Evolutionary conservation across 2,113 vertebrate species (phyloP).

Genomic region (Brachionichthys hirsutus): DNA sequence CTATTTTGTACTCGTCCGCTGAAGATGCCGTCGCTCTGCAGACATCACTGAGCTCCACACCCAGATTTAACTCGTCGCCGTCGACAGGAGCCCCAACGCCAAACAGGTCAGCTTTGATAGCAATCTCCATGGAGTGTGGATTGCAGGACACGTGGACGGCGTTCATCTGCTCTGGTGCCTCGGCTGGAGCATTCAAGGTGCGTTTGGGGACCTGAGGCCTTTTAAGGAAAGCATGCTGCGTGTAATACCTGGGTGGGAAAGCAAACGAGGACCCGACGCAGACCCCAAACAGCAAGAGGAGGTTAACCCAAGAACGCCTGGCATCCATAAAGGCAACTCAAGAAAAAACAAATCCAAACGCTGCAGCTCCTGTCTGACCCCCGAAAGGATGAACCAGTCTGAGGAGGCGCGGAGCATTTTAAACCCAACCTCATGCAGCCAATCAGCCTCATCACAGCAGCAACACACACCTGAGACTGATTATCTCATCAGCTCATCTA

Average conservation of each 20-base stretch:
- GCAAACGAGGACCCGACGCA: conserved; percentile 4
- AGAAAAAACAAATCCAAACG: background rate
- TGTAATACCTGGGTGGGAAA: background rate
- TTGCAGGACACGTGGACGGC: conserved; percentile 56
- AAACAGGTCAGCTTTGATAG: conserved; percentile 66
- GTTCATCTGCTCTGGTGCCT: conserved; percentile 30
- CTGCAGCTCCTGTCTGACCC: conserved; percentile 15
- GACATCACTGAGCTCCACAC: conserved; percentile 25
- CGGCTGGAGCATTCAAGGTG: background rate
- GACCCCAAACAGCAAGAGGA: conserved; percentile 22
- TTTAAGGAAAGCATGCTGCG: background rate
- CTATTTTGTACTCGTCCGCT: conserved; percentile 50
- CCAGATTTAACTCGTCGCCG: conserved; percentile 50
- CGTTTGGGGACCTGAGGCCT: background rate
- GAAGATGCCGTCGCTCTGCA: conserved; percentile 43
- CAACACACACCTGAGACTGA: conserved; percentile 39
- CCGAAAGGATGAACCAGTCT: background rate
- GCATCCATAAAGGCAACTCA: conserved; percentile 26
- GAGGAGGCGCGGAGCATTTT: conserved; percentile 1
- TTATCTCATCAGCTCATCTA: conserved; percentile 36
- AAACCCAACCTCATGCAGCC: background rate
- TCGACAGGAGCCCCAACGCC: conserved; percentile 44
- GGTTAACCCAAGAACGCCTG: background rate
- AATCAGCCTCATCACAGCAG: conserved; percentile 1
- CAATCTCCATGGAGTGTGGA: conserved; percentile 58